Evolutionary conservation across 2,888 invertebrate species (phyloP).

Genomic region (Drosophila flavopinicola): DNA sequence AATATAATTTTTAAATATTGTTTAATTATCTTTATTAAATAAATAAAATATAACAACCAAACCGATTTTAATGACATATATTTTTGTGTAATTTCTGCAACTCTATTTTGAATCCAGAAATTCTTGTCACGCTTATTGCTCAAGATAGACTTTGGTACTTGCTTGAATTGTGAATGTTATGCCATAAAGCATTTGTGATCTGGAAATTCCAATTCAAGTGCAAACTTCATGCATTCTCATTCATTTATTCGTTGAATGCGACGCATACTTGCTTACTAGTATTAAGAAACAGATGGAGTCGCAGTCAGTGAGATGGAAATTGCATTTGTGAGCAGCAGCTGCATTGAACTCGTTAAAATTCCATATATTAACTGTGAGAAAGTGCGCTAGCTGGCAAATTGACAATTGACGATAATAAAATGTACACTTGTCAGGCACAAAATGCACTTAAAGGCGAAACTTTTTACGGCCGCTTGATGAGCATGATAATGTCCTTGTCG

Average conservation of each 20-base stretch:
- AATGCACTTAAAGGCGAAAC: constrained; percentile 18
- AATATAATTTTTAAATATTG: too few species aligned
- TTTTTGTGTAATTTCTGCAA: too few species aligned
- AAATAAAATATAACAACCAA: too few species aligned
- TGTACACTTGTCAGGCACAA: constrained; percentile 12
- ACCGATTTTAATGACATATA: too few species aligned
- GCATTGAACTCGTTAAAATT: constrained; percentile 25
- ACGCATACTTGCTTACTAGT: constrained; percentile 11
- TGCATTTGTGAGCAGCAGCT: constrained; percentile 15
- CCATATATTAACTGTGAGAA: constrained; percentile 17
- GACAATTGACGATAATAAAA: constrained; percentile 41
- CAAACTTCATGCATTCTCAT: not conserved
- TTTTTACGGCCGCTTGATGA: constrained; percentile 14
- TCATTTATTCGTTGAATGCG: constrained; percentile 10
- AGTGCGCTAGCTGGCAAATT: constrained; percentile 20
- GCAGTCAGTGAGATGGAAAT: constrained; percentile 13
- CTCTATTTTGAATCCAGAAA: too few species aligned
- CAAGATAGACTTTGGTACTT: not conserved
- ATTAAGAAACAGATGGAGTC: constrained; percentile 3
- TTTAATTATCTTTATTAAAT: too few species aligned
- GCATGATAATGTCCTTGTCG: not conserved
- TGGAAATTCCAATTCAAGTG: not conserved
- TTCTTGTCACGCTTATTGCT: too few species aligned
- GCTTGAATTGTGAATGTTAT: not conserved
- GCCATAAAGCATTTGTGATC: not conserved